Percentiles rank a stretch among this genome's conserved stretches.
phyloP scores from a whole-genome alignment of 1,140 invertebrate genomes.

The Hyphantria cunea region DNA sequence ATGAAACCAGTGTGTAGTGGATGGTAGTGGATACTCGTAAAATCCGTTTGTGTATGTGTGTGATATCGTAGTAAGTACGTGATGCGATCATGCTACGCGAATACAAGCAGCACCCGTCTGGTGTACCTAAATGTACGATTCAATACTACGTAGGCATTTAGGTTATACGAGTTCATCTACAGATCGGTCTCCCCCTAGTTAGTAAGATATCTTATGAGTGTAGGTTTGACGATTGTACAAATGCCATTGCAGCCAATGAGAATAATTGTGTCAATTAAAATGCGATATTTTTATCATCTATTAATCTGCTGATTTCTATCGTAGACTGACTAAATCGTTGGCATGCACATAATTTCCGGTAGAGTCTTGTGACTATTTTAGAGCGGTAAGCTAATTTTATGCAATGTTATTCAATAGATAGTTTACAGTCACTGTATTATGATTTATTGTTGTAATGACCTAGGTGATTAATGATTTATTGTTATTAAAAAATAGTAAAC shows the following conservation, averaged over 20 bases:
- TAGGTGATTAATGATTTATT: too few species aligned
- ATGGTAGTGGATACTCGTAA: slow-evolving; percentile 74
- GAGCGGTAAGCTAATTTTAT: not conserved
- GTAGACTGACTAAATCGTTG: not conserved
- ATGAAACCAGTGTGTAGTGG: slow-evolving; percentile 78
- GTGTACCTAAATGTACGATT: slow-evolving; percentile 41
- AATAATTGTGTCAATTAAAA: not conserved
- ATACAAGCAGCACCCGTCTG: slow-evolving; percentile 69
- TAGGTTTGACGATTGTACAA: too few species aligned
- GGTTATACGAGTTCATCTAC: slow-evolving; percentile 39
- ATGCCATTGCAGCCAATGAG: not conserved
- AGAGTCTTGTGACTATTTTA: not conserved
- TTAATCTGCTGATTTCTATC: not conserved
- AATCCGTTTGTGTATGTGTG: slow-evolving; percentile 60
- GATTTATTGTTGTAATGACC: too few species aligned
- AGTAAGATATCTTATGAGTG: not conserved
- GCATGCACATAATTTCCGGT: slow-evolving; percentile 1
- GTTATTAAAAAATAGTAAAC: too few species aligned
- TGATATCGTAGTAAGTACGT: slow-evolving; percentile 69
- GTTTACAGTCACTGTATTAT: not conserved
- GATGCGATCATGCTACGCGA: slow-evolving; percentile 52
- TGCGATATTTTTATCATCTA: not conserved
- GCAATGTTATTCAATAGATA: not conserved
- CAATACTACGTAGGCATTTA: slow-evolving; percentile 56
- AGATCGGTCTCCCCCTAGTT: slow-evolving; percentile 18